Evolutionary conservation across 2,888 invertebrate genomes (phyloP), one percentile per base, ranked within the genome.

Genomic region (Sycophila texana): DNA sequence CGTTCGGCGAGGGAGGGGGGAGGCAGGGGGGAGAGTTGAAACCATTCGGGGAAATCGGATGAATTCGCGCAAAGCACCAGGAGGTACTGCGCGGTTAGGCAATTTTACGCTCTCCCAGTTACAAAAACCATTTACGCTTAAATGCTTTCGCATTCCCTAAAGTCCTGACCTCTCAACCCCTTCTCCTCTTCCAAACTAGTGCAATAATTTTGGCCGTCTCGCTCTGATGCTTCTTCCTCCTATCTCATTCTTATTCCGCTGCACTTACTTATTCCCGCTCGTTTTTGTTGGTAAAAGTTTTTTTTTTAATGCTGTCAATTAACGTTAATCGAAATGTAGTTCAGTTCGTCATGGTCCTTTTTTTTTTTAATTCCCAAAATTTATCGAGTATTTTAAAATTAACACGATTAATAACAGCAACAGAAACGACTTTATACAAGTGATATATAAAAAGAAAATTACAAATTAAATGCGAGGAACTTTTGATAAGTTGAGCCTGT

Each of bases 91-190:
- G 87, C 86, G 89, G 89, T 89, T 88, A 88, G 88, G 88, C 89
- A 89, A 89, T 90, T 90, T 90, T 89, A 89, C 89, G 89, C 89
- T 90, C 87, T 87, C 86, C 87, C 89, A 89, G 88, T 89, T 88
- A 88, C 89, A 89, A 89, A 89, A 90, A 90, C 87, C 88, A 89
- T 89, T 89, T 87, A 88, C 88, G 89, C 87, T 89, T 87, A 89
- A 89, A 89, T 88, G 88, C 87, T 84, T 86, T 86, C 86, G 84
- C 86, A 84, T 84, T 83, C 83, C 81, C 84, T 67, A 81, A 82
- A 83, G 82, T 83, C 82, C 82, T 67, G 79, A 80, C 71, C 71
- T 49, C 47, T 67, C 26, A 16, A 47, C 16, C 49, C 47, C 22
- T 12, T 4, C 16, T 13, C 4, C 26, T 16, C 67, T 4, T 53